Evolutionary conservation across 1,140 invertebrate species (phyloP).

Genomic region (Apocrypta bakeri): DNA sequence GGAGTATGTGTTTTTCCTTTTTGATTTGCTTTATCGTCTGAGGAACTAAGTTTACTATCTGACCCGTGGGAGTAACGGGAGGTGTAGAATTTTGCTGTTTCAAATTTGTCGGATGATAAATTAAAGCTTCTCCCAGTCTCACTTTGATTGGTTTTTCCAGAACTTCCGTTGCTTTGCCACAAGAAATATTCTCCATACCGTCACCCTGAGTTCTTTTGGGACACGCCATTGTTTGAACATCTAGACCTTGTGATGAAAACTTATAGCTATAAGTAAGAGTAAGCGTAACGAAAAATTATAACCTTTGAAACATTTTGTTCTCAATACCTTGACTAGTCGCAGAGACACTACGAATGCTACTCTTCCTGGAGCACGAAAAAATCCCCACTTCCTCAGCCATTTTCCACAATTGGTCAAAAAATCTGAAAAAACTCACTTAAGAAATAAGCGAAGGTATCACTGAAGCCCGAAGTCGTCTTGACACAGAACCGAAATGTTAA

Average conservation of each 20-base stretch:
- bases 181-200: conserved; percentile 74
- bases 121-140: conserved; percentile 68
- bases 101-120: conserved; percentile 73
- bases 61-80: conserved; percentile 71
- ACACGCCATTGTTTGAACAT: conserved; percentile 58
- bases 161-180: conserved; percentile 49
- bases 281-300: neutral
- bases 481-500: neutral
- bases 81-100: conserved; percentile 66
- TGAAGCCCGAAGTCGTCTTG: too few species aligned
- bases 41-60: conserved; percentile 71
- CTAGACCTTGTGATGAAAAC: conserved; percentile 52
- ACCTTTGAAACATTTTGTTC: conserved; percentile 12
- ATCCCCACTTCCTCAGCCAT: conserved; percentile 52
- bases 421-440: neutral
- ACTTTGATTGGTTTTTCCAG: conserved; percentile 59
- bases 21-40: conserved; percentile 64
- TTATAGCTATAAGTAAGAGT: neutral
- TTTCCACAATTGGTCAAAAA: too few species aligned
- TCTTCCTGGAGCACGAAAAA: conserved; percentile 57
- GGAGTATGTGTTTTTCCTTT: conserved; percentile 68
- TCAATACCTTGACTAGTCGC: conserved; percentile 30
- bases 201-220: conserved; percentile 74
- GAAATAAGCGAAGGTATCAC: neutral
- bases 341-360: conserved; percentile 46